These are phyloP conservation scores for Formica aserva DNA, from an alignment of 2,888 invertebrate species.

Conservation along the genomic window DNA sequence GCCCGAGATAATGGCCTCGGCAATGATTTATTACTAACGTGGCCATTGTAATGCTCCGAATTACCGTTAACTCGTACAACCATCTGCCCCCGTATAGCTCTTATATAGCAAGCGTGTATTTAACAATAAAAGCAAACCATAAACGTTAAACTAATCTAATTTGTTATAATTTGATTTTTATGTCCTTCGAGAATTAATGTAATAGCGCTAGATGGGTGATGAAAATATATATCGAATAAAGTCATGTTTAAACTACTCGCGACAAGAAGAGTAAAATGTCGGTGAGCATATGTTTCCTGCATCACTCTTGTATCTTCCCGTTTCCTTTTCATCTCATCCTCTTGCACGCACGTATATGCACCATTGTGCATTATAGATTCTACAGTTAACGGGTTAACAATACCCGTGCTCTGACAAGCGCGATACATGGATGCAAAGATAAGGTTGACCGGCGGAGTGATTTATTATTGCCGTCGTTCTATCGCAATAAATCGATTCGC, in stretches of 20 bases:
- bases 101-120: conserved; percentile 24
- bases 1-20: conserved; percentile 43
- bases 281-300: background rate
- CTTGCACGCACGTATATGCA: background rate
- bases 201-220: background rate
- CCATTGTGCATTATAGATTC: conserved; percentile 42
- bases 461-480: conserved; percentile 71
- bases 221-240: too few species aligned
- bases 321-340: background rate
- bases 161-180: conserved; percentile 25
- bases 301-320: background rate
- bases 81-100: conserved; percentile 40
- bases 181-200: conserved; percentile 15
- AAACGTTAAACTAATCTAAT: conserved; percentile 13
- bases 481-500: conserved; percentile 50
- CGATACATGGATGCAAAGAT: conserved; percentile 77
- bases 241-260: background rate
- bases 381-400: conserved; percentile 54
- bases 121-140: conserved; percentile 40
- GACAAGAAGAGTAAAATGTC: background rate
- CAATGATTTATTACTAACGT: conserved; percentile 53
- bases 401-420: conserved; percentile 63
- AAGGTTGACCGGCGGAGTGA: conserved; percentile 71
- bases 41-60: conserved; percentile 54
- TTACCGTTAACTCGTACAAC: conserved; percentile 54